phyloP scores from a whole-genome alignment of 1,140 invertebrate genomes.

The Tribolium castaneum region DNA sequence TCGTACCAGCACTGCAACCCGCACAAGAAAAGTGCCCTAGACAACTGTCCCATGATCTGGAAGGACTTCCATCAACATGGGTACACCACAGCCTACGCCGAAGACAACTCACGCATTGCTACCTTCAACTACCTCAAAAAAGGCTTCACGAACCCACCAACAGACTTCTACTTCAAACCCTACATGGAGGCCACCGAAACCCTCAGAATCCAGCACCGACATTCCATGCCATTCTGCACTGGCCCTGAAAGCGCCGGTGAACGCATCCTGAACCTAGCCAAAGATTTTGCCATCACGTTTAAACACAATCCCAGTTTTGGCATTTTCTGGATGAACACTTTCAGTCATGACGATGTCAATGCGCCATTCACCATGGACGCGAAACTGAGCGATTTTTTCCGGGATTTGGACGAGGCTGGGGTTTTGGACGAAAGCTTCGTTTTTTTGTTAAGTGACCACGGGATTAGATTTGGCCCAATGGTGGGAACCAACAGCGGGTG shows the following conservation, averaged over 20 bases:
- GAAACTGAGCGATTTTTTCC: constrained; percentile 66
- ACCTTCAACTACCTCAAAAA: constrained; percentile 73
- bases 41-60: constrained; percentile 3
- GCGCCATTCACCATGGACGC: constrained; percentile 70
- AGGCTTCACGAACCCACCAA: constrained; percentile 75
- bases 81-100: constrained; percentile 2
- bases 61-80: not conserved
- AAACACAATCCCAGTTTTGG: constrained; percentile 71
- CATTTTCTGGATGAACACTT: constrained; percentile 78
- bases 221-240: constrained; percentile 65
- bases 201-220: constrained; percentile 61
- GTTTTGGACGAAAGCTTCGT: constrained; percentile 71
- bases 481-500: constrained; percentile 79
- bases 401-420: constrained; percentile 59
- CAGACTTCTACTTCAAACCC: constrained; percentile 78
- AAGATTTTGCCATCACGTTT: constrained; percentile 72
- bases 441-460: constrained; percentile 88
- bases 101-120: constrained; percentile 51
- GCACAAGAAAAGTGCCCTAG: constrained; percentile 44
- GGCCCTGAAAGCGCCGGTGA: constrained; percentile 69
- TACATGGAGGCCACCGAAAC: constrained; percentile 72
- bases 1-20: constrained; percentile 68
- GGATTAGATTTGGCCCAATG: constrained; percentile 82
- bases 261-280: constrained; percentile 70
- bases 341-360: constrained; percentile 75